Conservation (phyloP, 2,888 invertebrate species). For the Barypeithes pellucidus region DNA sequence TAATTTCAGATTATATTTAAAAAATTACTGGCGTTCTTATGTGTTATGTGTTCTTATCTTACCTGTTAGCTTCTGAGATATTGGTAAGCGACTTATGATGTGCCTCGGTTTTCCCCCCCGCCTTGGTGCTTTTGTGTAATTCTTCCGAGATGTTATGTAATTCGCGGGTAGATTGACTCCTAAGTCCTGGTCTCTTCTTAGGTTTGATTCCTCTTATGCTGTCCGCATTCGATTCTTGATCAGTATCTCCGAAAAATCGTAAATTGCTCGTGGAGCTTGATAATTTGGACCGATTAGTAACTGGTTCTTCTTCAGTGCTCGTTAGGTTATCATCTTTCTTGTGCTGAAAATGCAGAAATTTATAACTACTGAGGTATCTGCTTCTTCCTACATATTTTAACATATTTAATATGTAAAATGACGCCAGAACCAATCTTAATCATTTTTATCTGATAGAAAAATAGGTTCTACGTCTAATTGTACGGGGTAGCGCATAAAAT, state of each 20-base stretch:
- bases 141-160: conserved; percentile 76
- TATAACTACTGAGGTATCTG: conserved; percentile 1
- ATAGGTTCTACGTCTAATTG: no score
- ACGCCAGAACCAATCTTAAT: no score
- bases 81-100: conserved; percentile 68
- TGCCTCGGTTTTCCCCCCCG: conserved; percentile 27
- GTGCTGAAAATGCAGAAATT: conserved; percentile 42
- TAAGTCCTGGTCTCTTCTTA: conserved; percentile 50
- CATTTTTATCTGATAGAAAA: no score
- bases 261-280: conserved; percentile 79
- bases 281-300: conserved; percentile 67
- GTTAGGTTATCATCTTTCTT: conserved; percentile 70
- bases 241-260: conserved; percentile 89
- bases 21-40: no score
- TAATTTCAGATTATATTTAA: no score
- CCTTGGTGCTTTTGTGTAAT: conserved; percentile 22
- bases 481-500: no score
- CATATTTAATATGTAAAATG: no score
- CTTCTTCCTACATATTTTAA: no score
- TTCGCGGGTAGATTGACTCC: conserved; percentile 70
- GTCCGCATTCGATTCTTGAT: conserved; percentile 76
- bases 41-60: conserved; percentile 17
- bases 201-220: conserved; percentile 44
- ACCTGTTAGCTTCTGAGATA: conserved; percentile 58
- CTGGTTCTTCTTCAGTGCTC: conserved; percentile 70